Base-by-base conservation (phyloP, 92 coral and sea anemone genomes). In the Umimayanthus chanpuru region DNA sequence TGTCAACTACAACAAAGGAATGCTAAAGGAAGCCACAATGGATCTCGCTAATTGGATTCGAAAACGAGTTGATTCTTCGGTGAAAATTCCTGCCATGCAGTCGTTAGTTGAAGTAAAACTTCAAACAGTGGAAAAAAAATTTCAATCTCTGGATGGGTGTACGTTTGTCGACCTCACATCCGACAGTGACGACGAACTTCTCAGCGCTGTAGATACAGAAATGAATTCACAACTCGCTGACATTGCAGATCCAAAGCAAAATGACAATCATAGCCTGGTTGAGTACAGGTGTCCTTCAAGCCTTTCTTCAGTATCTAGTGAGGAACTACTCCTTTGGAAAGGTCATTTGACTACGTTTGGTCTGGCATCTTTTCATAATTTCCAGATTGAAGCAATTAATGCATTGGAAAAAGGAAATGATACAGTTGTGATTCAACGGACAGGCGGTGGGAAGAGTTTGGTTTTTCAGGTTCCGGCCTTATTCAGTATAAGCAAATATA, bases 361-460 rank as follows among this genome's bases (percentile, higher is more conserved):
- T 3, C 29, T 78, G 8, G 49, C 77, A 30, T 29, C 74, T 5
- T 70, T 88, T 18, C 32, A 67, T 0, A 44, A 56, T 9, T 76
- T 87, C 53, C 87, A 78, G 29, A 26, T 29, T 20, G 23, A 66
- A 25, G 86, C 85, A 18, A 73, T 73, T 77, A 76, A 76, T 78
- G 85, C 90, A 73, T 16, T 87, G 49, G 90, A 87, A 58, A 38
- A 50, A 43, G 75, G 56, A 40, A 87, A 76, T 12, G 86, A 87
- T 36, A 82, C 80, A 21, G 81, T 87, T 15, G 85, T 87, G 4
- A 78, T 87, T 47, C 90, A 87, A 43, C 90, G 67, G 50, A 87
- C 90, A 55, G 87, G 90, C 40, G 30, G 90, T 58, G 90, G 90
- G 87, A 77, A 77, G 21, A 87, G 89, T 29, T 61, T 87, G 53